Evolutionary conservation across 2,888 invertebrate genomes (phyloP), one percentile per base, ranked within the genome.

Genomic region (Erebia palarica): DNA sequence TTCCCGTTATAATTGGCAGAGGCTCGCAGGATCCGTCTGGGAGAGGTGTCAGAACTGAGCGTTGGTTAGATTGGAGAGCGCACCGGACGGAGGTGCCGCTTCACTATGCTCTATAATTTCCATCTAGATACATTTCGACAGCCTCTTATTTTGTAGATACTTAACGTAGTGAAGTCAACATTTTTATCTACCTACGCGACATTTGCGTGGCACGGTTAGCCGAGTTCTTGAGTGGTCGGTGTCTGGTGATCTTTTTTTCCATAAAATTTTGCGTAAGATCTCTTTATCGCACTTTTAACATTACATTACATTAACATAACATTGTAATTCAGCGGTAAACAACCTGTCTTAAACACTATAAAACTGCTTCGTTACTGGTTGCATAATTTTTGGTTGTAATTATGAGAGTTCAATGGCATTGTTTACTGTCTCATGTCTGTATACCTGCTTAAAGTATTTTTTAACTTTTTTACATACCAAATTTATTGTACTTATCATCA

Each of bases 1-100:
- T 82, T 87, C 84, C 91, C 91, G 91, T 91, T 91, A 92, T 91
- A 91, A 92, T 90, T 85, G 86, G 82, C 80, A 71, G 72, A 77
- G 75, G 79, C 82, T 80, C 81, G 78, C 80, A 80, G 77, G 81
- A 77, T 74, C 75, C 77, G 80, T 82, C 78, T 79, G 83, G 79
- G 79, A 79, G 83, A 88, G 87, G 90, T 91, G 91, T 91, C 91
- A 87, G 88, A 74, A 71, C 67, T 73, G 68, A 82, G 76, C 82
- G 76, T 75, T 79, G 36, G 36, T 36, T 36, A 7, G 36, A 36
- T 36, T 36, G 80, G 82, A 80, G 78, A 73, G 77, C 78, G 78
- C 79, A 76, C 79, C 75, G 75, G 75, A 76, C 75, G 75, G 75
- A 76, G 68, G 79, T 78, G 79, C 82, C 81, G 83, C 85, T 82